A percentile compares a stretch with the other conserved stretches of the same genome.
Conservation (phyloP, 2,888 invertebrate genomes). For the Dromius quadrimaculatus region DNA sequence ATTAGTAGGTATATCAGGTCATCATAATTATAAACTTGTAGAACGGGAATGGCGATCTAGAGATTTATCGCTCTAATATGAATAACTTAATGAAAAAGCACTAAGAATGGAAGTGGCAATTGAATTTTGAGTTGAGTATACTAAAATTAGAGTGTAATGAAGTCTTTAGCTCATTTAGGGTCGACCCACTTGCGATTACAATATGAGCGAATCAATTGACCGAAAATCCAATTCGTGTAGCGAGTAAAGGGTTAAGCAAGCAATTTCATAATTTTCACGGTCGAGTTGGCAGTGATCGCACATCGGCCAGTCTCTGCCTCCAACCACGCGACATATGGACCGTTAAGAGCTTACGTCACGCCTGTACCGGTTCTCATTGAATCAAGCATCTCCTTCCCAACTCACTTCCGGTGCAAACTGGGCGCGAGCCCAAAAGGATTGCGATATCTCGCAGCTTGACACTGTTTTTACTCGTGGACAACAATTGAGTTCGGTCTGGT, state of each 20-base stretch:
- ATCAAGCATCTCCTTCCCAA: conserved; percentile 16
- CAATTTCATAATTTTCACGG: conserved; percentile 49
- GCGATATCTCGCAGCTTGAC: conserved; percentile 23
- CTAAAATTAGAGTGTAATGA: neutral
- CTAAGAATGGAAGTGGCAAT: no score
- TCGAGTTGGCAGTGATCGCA: conserved; percentile 22
- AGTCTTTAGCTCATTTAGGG: neutral
- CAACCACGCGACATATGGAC: conserved; percentile 36
- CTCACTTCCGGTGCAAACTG: conserved; percentile 18
- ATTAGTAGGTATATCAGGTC: no score
- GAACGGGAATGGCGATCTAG: no score
- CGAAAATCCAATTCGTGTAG: conserved; percentile 43
- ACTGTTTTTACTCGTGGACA: conserved; percentile 22
- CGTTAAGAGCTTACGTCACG: conserved; percentile 41
- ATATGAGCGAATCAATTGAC: conserved; percentile 40
- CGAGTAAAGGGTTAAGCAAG: conserved; percentile 39
- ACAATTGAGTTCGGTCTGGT: conserved; percentile 15
- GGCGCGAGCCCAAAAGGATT: conserved; percentile 8
- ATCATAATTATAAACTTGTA: no score
- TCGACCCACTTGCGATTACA: conserved; percentile 6
- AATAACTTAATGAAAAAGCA: no score
- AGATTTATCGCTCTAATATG: no score
- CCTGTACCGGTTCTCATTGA: conserved; percentile 42
- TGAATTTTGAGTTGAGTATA: no score
- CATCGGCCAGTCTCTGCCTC: conserved; percentile 4